Base-by-base conservation (phyloP, 2,113 vertebrate genomes). In the Danio rerio region DNA sequence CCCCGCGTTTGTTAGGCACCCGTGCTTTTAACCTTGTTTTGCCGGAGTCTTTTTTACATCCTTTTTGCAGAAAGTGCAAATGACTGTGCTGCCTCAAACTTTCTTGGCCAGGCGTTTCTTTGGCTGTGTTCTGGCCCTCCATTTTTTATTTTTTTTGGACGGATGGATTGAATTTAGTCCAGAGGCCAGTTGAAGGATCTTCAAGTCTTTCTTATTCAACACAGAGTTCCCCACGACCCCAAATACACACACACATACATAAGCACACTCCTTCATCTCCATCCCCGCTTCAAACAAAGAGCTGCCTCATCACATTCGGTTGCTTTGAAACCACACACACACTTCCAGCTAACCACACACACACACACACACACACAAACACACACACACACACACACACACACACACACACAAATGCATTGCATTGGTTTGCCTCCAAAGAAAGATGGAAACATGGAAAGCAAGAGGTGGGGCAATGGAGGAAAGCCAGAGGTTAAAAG, bases 251-350 rank as follows among this genome's bases (percentile, higher is more conserved):
- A 62, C 59, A 56, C 56, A 80, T 15, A 52, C 59, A 68, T 21
- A 80, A 12, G 66, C n/a, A 74, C 31, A 63, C 61, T 43, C 53
- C 18, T 42, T 47, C 59, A 42, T 66, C 66, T 61, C 69, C 47
- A 61, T 20, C 80, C 21, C 58, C 21, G 50, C 58, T 62, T 65
- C 59, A 68, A 74, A 82, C 71, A 75, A 63, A 82, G 50, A 75
- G 77, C 77, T 79, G 62, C 62, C 77, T 79, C 77, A 79, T 79
- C 77, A 79, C 62, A 66, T 82, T 82, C 49, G 75, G 61, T 49
- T 58, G 49, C 49, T 76, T 66, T 82, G 72, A 65, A 74, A 82
- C 71, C 61, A 45, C 70, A 31, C 31, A 68, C 62, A 50, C 81
- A 65, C 61, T 18, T 49, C 55, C 16, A 5, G 49, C 77, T 68